phyloP scores from a whole-genome alignment of 2,797 vertebrate species.

The Pteropus rufus region DNA sequence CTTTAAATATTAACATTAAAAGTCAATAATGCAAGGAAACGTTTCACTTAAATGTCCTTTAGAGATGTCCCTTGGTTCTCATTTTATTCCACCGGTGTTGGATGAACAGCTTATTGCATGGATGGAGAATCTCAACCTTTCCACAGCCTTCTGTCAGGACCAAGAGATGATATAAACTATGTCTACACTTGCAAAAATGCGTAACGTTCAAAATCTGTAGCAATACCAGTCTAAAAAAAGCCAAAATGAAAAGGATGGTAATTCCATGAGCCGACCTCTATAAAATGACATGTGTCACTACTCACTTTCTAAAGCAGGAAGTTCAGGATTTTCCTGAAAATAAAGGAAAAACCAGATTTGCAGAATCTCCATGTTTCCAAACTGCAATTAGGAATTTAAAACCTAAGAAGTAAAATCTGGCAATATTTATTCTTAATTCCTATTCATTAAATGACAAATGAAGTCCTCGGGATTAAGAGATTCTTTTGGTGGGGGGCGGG shows the following conservation, averaged over 20 bases:
- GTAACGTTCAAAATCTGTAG: conserved; percentile 26
- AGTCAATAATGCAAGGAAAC: conserved; percentile 52
- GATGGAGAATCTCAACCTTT: not conserved
- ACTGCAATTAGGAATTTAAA: conserved; percentile 49
- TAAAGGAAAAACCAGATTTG: conserved; percentile 24
- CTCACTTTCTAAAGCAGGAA: conserved; percentile 42
- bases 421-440: conserved; percentile 38
- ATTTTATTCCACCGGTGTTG: conserved; percentile 43
- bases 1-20: conserved; percentile 64
- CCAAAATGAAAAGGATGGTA: not conserved
- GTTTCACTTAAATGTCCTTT: conserved; percentile 50
- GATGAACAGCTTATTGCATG: not conserved
- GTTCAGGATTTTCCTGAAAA: conserved; percentile 42
- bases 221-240: not conserved
- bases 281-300: conserved; percentile 32
- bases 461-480: not conserved
- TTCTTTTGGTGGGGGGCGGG: not conserved
- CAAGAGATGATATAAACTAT: conserved; percentile 38
- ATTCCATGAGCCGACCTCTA: conserved; percentile 4
- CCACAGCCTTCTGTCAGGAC: conserved; percentile 11
- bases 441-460: conserved; percentile 42
- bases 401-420: conserved; percentile 25
- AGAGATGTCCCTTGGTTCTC: conserved; percentile 33
- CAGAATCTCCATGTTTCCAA: conserved; percentile 25
- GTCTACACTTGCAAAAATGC: conserved; percentile 37